phyloP scores from a whole-genome alignment of 1,140 invertebrate species.

The Drosophila yakuba region DNA sequence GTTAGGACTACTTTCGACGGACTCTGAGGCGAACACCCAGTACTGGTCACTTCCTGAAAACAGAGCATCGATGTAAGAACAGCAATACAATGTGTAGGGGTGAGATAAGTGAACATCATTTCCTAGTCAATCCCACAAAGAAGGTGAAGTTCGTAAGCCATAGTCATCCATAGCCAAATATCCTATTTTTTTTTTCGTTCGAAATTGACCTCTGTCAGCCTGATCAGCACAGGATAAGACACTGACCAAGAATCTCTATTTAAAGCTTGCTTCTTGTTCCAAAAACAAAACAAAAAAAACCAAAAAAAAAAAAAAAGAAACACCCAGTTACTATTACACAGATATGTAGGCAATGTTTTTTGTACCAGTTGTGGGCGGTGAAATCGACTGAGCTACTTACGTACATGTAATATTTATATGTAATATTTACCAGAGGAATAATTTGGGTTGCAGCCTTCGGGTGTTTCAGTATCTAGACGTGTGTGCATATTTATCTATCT shows the following conservation, averaged over 20 bases:
- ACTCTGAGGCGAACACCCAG: constrained; percentile 2
- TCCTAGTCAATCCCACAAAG: constrained; percentile 2
- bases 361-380: constrained; percentile 7
- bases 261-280: constrained; percentile 38
- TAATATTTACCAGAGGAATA: constrained; percentile 17
- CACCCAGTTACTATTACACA: neutral
- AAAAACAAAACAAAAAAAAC: constrained; percentile 15
- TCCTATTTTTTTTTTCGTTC: neutral
- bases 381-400: constrained; percentile 20
- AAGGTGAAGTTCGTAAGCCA: constrained; percentile 41
- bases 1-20: neutral
- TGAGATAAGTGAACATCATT: constrained; percentile 38
- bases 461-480: constrained; percentile 36
- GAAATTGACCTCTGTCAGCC: constrained; percentile 25
- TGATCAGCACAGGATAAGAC: constrained; percentile 14
- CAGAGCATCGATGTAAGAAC: neutral
- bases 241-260: constrained; percentile 78
- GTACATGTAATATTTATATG: no score
- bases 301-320: neutral
- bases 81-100: neutral
- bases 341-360: neutral
- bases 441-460: constrained; percentile 45
- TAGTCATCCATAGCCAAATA: neutral
- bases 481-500: constrained; percentile 16
- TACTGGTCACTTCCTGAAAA: neutral